These are phyloP conservation scores for Elgaria multicarinata DNA, from an alignment of 2,113 vertebrate genomes.

Conservation along the genomic window DNA sequence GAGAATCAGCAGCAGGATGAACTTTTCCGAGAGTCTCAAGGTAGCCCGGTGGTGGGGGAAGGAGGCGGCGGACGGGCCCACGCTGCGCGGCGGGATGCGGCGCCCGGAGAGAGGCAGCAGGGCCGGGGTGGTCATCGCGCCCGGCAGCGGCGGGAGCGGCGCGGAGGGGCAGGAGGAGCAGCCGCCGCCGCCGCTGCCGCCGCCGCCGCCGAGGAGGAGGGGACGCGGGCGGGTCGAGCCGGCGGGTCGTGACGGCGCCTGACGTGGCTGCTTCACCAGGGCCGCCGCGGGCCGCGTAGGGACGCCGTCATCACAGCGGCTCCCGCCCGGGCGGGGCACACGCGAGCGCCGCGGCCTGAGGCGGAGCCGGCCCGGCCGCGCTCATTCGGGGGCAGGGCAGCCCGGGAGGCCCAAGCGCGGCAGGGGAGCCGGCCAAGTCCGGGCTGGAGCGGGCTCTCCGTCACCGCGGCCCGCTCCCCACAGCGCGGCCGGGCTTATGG, in stretches of 20 bases:
- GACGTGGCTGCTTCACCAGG: background rate
- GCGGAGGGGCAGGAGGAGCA: background rate
- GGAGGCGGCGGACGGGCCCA: conserved; percentile 89
- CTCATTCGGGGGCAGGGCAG: conserved; percentile 7
- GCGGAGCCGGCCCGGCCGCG: background rate
- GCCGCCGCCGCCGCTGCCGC: no score
- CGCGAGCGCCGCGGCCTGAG: conserved; percentile 23
- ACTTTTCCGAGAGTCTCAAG: conserved; percentile 97
- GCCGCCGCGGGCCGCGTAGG: background rate
- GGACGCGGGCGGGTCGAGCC: background rate
- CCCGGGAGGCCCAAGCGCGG: background rate
- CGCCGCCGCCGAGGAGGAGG: background rate
- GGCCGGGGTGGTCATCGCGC: conserved; percentile 92
- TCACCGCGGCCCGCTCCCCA: no score
- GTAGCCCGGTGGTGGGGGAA: conserved; percentile 96
- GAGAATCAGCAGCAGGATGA: conserved; percentile 98
- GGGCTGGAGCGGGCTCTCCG: background rate
- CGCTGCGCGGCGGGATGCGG: conserved; percentile 89
- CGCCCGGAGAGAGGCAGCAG: conserved; percentile 95
- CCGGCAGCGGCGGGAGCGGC: background rate
- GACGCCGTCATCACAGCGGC: background rate
- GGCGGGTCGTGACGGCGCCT: background rate
- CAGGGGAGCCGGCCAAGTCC: background rate
- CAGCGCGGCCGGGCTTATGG: background rate
- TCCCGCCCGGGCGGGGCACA: background rate